Base-by-base conservation (phyloP, 2,888 invertebrate genomes). In the Sesamia inferens region DNA sequence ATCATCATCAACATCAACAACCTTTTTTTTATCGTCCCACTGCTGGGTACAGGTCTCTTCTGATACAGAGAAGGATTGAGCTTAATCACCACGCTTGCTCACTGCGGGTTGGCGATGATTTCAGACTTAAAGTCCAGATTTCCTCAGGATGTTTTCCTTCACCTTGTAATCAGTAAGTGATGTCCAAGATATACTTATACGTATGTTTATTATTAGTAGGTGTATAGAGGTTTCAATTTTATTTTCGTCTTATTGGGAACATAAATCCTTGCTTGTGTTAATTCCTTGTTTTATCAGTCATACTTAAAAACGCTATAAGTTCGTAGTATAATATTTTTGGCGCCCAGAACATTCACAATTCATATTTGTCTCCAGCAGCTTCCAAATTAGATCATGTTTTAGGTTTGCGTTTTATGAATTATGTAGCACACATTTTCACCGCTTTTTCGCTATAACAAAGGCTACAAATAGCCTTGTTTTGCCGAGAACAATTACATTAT, bases 301-400 rank as follows among this genome's bases (percentile, higher is more conserved):
- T 1, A 16, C 2, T 78, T 63, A 58, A 70, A 66, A 55, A 55
- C n/a, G 44, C 47, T 31, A 42, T 57, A n/a, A 51, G 24, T 64
- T 51, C 11, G 48, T 39, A 39, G 63, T 24, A 58, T 70, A 75
- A n/a, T 47, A 61, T 57, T 61, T 31, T 10, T 31, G 19, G 19
- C 61, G 13, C 55, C 42, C 58, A 8, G 19, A 66, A 71, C 58
- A 78, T 79, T 73, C 78, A 81, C 81, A 81, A 84, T 82, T 84
- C 71, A 78, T 82, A 82, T 78, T 74, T 74, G 75, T 76, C 70
- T 71, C 68, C 55, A 66, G 75, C 61, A 73, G 42, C 42, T 74
- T 66, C 58, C 31, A 81, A 82, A 85, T 86, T 80, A 82, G 79
- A 86, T 83, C 78, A 72, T 71, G 68, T 66, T 78, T 71, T 62